Evolutionary conservation across 2,888 invertebrate species (phyloP).

Genomic region (Apodemia zela): DNA sequence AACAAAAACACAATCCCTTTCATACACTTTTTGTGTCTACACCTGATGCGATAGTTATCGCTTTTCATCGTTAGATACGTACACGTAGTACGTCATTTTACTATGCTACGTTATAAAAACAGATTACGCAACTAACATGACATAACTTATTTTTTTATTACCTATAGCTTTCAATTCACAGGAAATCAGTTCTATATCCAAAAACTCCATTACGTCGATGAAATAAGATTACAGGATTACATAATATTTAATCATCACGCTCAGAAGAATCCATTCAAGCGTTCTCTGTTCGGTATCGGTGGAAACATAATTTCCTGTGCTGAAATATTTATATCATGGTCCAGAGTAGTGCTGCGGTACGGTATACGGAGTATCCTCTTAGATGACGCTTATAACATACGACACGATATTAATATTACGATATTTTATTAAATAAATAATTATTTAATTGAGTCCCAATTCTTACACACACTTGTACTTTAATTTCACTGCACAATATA

Average conservation of each 20-base stretch:
- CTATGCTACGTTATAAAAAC: neutral
- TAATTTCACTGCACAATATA: no score
- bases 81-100: neutral
- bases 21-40: no score
- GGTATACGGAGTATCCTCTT: slow-evolving; percentile 42
- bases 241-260: slow-evolving; percentile 22
- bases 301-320: slow-evolving; percentile 74
- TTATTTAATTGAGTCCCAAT: neutral
- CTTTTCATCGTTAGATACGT: no score
- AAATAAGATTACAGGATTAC: slow-evolving; percentile 13
- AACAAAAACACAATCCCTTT: no score
- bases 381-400: slow-evolving; percentile 27
- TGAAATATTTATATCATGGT: slow-evolving; percentile 72
- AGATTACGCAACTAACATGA: neutral
- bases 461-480: no score
- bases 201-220: slow-evolving; percentile 8
- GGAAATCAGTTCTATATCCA: slow-evolving; percentile 15
- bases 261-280: slow-evolving; percentile 49
- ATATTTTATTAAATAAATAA: neutral
- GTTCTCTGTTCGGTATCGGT: slow-evolving; percentile 57
- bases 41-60: no score
- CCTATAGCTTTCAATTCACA: neutral
- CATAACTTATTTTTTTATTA: slow-evolving; percentile 7
- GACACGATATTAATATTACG: slow-evolving; percentile 19
- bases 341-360: slow-evolving; percentile 39